Conservation (phyloP, 2,888 invertebrate species). For the Teleiodes luculella region DNA sequence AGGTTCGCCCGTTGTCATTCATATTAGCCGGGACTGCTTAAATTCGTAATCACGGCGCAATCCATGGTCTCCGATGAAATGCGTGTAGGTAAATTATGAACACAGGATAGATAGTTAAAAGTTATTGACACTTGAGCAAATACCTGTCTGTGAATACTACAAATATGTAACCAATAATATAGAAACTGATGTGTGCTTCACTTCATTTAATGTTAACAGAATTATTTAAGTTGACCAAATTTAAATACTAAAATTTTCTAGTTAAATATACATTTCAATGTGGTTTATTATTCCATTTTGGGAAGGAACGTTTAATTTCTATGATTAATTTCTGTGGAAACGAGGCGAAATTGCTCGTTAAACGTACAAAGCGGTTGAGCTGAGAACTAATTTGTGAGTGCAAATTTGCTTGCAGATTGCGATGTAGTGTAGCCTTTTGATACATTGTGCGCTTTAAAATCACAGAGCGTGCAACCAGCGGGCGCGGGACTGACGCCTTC, state of each 20-base stretch:
- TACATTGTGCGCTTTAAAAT: conserved; percentile 44
- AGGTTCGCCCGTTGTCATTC: conserved; percentile 76
- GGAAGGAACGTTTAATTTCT: conserved; percentile 1
- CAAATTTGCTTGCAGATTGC: conserved; percentile 17
- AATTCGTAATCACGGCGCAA: conserved; percentile 74
- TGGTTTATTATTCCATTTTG: background rate
- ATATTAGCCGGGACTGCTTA: conserved; percentile 75
- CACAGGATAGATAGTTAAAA: conserved; percentile 33
- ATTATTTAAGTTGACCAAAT: conserved; percentile 11
- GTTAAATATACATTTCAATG: background rate
- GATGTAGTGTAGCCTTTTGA: conserved; percentile 17
- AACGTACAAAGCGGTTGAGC: conserved; percentile 8
- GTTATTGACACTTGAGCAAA: no score
- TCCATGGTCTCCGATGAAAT: conserved; percentile 50
- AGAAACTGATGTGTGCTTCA: conserved; percentile 37
- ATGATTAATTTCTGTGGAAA: conserved; percentile 3
- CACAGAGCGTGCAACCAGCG: conserved; percentile 39
- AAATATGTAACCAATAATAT: no score
- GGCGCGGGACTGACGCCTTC: conserved; percentile 44
- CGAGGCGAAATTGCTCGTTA: conserved; percentile 5
- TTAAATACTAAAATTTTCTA: conserved; percentile 25
- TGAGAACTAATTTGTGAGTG: conserved; percentile 10
- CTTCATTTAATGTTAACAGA: conserved; percentile 36
- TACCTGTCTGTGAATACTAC: no score
- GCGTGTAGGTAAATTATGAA: conserved; percentile 47